Base-by-base conservation (phyloP, 2,113 vertebrate genomes). In the Typhlomys cinereus region DNA sequence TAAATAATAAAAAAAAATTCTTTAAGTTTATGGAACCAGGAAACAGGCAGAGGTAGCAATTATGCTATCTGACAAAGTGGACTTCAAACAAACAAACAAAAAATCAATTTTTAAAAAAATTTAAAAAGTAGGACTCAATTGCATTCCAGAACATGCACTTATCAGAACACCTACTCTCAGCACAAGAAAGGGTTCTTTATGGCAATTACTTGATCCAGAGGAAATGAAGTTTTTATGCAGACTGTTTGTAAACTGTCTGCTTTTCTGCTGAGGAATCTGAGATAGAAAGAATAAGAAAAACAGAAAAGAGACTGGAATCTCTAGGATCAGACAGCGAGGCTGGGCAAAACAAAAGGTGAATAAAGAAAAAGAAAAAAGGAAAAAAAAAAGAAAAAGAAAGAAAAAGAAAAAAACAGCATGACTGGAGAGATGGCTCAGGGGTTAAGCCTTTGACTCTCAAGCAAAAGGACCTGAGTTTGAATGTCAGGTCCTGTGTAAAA, bases 241-340 rank as follows among this genome's bases (percentile, higher is more conserved):
- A 96, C 74, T 93, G 61, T 95, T 88, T 93, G 93, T 93, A 93
- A 94, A 97, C 64, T 93, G 94, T 93, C 95, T 94, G 74, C 85
- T 88, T 92, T 92, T 85, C 91, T 36, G 75, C 75, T 46, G 74
- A 74, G 62, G 17, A 69, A 76, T 71, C 57, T 94, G 62, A 91
- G 80, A 94, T 61, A 67, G 80, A 71, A 69, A 81, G 17, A 73
- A 23, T 67, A 73, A 52, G 81, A 90, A 69, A 25, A 88, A 67
- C 41, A 29, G 39, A 85, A 93, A 57, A 89, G 3, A 82, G 41
- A 91, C 11, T 75, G 76, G 7, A 44, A 62, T 36, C 50, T 74
- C 13, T 29, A 69, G 29, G 15, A 57, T 20, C 39, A 89, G 57
- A 71, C 5, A 23, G 29, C 44, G 39, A 74, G 34, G 54, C 2